Conservation (phyloP, 2,113 vertebrate species). For the Dromiciops gliroides region DNA sequence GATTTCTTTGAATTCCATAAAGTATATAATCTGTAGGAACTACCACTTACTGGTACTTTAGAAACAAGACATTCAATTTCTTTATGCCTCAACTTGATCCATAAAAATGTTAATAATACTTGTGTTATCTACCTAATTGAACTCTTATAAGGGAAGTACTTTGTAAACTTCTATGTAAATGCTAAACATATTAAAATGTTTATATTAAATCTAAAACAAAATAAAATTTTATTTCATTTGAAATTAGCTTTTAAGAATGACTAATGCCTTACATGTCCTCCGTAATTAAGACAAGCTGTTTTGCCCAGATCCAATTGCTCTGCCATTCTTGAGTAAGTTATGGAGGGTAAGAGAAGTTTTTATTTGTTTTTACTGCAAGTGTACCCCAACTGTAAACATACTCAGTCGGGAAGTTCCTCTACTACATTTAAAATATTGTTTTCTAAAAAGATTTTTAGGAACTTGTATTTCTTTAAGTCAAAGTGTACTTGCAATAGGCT, state of each 20-base stretch:
- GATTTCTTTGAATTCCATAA: too few relatives aligned
- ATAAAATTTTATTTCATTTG: neutral
- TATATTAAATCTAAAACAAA: neutral
- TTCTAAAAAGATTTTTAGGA: slow-evolving; percentile 27
- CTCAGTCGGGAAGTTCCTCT: neutral
- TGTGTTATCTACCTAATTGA: too few relatives aligned
- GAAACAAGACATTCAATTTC: too few relatives aligned
- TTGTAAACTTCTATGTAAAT: too few relatives aligned
- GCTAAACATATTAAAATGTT: neutral
- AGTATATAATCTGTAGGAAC: too few relatives aligned
- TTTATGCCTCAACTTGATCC: too few relatives aligned
- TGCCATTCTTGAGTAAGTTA: neutral
- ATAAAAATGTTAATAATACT: too few relatives aligned
- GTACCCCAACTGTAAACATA: neutral
- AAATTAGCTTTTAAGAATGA: neutral
- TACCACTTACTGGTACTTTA: too few relatives aligned
- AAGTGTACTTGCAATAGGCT: slow-evolving; percentile 22
- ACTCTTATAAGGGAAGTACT: too few relatives aligned
- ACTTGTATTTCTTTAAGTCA: slow-evolving; percentile 13
- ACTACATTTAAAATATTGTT: slow-evolving; percentile 32
- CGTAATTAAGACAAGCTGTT: neutral
- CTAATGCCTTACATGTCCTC: neutral
- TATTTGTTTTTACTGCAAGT: neutral
- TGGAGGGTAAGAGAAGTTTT: neutral
- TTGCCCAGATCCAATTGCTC: neutral